Base-by-base conservation (phyloP, 2,888 invertebrate genomes). In the Falcaria lacertinaria region DNA sequence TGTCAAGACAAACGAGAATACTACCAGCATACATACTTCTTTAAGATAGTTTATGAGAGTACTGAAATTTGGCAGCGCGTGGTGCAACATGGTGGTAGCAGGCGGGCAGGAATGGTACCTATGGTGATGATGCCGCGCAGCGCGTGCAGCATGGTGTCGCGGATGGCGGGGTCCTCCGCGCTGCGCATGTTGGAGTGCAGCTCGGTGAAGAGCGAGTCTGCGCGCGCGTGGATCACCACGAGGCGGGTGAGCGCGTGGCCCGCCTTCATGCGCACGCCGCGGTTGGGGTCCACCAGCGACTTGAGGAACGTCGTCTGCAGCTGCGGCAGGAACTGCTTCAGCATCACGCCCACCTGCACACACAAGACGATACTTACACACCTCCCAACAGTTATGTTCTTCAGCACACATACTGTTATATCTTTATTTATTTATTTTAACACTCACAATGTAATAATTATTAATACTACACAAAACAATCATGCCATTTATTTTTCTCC, bases 311-410 rank as follows among this genome's bases (percentile, higher is more conserved):
- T 99, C 1, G 98, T 98, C 90, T 99, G 99, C 33, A 99, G 92
- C 86, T 99, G 99, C 1, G 99, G 99, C 66, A 99, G 91, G 90
- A 99, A 99, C 77, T 99, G 98, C 81, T 98, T 98, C 78, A 99
- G 86, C 94, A 97, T 95, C 32, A 94, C 92, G 35, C 98, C 98
- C 50, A 98, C 98, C 95, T 96, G 72, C 15, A 69, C 8, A 11
- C 16, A 14, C 5, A 33, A 65, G 44, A 34, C 33, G 28, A 17
- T 34, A 28, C 35, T n/a, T 32, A 33, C 14, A 15, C 5, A 32
- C 15, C 3, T 28, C 11, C n/a, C 3, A 15, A 44, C 25, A 28
- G 19, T 4, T 4, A 28, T 11, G 11, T 22, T 7, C 22, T 22
- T 22, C 22, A 22, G 7, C 5, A 19, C 19, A 19, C 5, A n/a